These are phyloP conservation scores for Halichoerus grypus DNA, from an alignment of 2,113 vertebrate genomes.

Conservation along the genomic window DNA sequence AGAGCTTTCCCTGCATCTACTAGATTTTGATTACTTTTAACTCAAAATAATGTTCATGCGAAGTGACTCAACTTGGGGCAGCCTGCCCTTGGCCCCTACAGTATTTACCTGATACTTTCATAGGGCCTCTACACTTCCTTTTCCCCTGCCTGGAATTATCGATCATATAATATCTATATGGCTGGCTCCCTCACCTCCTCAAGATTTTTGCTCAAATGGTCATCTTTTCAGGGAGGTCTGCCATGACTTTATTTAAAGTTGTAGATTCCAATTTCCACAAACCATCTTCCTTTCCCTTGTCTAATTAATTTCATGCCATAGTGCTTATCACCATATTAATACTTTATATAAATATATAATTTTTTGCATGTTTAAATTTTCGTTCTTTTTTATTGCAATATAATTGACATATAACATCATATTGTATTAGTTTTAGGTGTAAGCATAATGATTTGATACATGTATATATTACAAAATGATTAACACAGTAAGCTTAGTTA, in stretches of 20 bases:
- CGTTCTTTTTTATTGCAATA: not conserved
- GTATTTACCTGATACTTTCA: not conserved
- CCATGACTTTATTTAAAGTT: not conserved
- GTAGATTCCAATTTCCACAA: not conserved
- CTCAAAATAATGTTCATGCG: not conserved
- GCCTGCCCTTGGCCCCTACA: not conserved
- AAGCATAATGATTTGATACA: not conserved
- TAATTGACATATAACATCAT: not conserved
- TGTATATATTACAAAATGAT: not conserved
- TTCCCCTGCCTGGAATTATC: not conserved
- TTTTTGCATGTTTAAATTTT: not conserved
- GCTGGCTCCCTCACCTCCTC: not conserved
- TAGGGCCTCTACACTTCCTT: not conserved
- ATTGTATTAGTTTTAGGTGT: not conserved
- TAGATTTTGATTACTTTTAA: not conserved
- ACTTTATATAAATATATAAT: not conserved
- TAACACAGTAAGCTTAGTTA: not conserved
- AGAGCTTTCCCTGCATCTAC: not conserved
- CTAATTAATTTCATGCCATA: not conserved
- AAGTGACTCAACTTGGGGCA: not conserved
- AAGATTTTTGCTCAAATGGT: not conserved
- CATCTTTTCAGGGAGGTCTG: not conserved
- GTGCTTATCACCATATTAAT: not conserved
- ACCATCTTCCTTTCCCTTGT: not conserved
- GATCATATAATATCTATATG: not conserved